A percentile compares a stretch with the other conserved stretches of the same genome.
phyloP scores from a whole-genome alignment of 2,797 vertebrate species.

The Dallia pectoralis region DNA sequence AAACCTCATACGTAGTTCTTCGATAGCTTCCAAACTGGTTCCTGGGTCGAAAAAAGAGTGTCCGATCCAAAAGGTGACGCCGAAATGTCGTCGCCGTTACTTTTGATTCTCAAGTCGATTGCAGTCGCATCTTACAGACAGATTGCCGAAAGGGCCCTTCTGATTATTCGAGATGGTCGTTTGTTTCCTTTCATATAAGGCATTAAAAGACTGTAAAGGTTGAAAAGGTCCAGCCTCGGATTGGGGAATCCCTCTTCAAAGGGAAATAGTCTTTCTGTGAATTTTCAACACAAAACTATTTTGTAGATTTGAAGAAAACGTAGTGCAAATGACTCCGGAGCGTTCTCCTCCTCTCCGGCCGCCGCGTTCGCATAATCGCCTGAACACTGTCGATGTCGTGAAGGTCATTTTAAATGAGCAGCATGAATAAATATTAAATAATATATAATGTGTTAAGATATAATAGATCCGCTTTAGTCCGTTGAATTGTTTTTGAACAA shows the following conservation, averaged over 20 bases:
- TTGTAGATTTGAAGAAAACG: conserved; percentile 37
- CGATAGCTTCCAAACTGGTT: not conserved
- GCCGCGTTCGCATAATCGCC: conserved; percentile 37
- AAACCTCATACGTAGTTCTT: not conserved
- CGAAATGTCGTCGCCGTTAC: not conserved
- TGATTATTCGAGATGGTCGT: conserved; percentile 2
- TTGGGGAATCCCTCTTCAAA: conserved; percentile 34
- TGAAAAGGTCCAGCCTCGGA: conserved; percentile 30
- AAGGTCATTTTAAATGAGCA: conserved; percentile 59
- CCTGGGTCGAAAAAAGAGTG: not conserved
- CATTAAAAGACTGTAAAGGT: conserved; percentile 30
- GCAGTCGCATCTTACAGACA: conserved; percentile 33
- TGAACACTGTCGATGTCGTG: conserved; percentile 35
- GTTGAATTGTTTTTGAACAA: conserved; percentile 46
- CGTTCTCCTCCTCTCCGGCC: conserved; percentile 48
- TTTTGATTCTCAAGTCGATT: conserved; percentile 26
- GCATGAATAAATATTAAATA: conserved; percentile 80
- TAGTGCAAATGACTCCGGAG: conserved; percentile 74
- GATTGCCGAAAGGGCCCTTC: conserved; percentile 7
- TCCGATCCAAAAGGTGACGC: not conserved
- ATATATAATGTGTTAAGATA: conserved; percentile 44
- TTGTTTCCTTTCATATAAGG: conserved; percentile 41
- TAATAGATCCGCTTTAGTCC: conserved; percentile 56
- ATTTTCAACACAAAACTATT: conserved; percentile 30
- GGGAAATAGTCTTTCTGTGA: conserved; percentile 36